Evolutionary conservation across 2,113 vertebrate species (phyloP), one percentile per base, ranked within the genome.

Genomic region (Sapajus apella): DNA sequence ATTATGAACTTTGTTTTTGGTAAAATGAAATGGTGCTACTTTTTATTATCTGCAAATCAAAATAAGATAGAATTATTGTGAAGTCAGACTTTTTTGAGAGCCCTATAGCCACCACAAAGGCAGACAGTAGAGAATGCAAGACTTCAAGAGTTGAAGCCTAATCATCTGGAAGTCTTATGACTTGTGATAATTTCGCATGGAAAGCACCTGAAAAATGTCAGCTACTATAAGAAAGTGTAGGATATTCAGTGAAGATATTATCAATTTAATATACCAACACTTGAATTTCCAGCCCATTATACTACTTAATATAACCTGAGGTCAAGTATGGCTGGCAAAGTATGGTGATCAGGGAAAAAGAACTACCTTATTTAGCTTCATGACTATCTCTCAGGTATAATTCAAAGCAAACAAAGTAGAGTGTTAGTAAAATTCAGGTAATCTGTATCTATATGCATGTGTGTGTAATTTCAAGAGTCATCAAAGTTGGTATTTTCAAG

Each of bases 231-330:
- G 50, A 85, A 77, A 40, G 18, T 35, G 20, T 2, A 89, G 25
- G 52, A 61, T 61, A 86, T 50, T 73, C 18, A 55, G 27, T 86
- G 76, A 81, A 89, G 25, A 94, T 79, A 91, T 82, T 30, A 37
- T 25, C 80, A 73, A 21, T 45, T 76, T 91, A 40, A 64, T 72
- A 72, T 72, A 43, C 18, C 16, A 88, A 81, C 17, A 20, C n/a
- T 68, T 96, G 30, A 84, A 17, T 82, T 70, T 95, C 3, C 61
- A 50, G 81, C 2, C 45, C 70, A 75, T 94, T 97, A 61, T 61
- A 43, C 25, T 50, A 96, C 47, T 30, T 90, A 56, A 52, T 56
- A 55, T 47, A 84, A 85, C 23, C 89, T 87, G 43, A 45, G 56
- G 0, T 32, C 72, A 72, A 87, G 93, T 92, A 23, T 23, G 84